Evolutionary conservation across 1,140 invertebrate genomes (phyloP), one percentile per base, ranked within the genome.

Genomic region (Lasaia peninsularis): DNA sequence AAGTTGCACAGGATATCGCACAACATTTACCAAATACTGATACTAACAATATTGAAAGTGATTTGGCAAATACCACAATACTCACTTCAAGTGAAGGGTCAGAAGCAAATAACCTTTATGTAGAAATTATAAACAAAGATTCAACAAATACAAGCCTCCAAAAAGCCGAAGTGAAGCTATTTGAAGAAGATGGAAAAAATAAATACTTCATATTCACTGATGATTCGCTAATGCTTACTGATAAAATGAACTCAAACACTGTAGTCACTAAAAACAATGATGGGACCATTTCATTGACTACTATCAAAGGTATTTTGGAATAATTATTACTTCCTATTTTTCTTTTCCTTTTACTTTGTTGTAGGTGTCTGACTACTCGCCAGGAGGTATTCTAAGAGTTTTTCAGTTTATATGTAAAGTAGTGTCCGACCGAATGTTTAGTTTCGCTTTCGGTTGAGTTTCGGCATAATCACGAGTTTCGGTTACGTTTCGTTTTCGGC

Each of bases 251-350:
- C 52, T 55, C 61, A 12, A 71, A 60, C 21, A 64, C 78, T 35
- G 66, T 85, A 31, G 78, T 88, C 2, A 81, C 79, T 9, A 86
- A 81, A 56, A 88, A 88, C 60, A 73, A 74, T 66, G 83, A 86
- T 76, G 81, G 81, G 14, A 88, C 83, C 53, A 80, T 86, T 69
- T 82, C 83, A 24, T 67, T 86, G 50, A 78, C 69, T 34, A 73
- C 72, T 48, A 58, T 80, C 5, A 69, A 78, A 73, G 80, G 80
- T 85, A 72, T 61, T 52, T 55, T 10, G 16, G 18, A 44, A 44
- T 44, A 14, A 8, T 37, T n/a, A n/a, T n/a, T 31, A 31, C 28
- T 31, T 31, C 28, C 28, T 5, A 31, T 31, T 31, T 31, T 31
- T 3, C 28, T 3, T 31, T 31, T 31, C 3, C 20, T 18, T 28